Evolutionary conservation across 2,113 vertebrate genomes (phyloP), one percentile per base, ranked within the genome.

Genomic region (Anthoscopus minutus): DNA sequence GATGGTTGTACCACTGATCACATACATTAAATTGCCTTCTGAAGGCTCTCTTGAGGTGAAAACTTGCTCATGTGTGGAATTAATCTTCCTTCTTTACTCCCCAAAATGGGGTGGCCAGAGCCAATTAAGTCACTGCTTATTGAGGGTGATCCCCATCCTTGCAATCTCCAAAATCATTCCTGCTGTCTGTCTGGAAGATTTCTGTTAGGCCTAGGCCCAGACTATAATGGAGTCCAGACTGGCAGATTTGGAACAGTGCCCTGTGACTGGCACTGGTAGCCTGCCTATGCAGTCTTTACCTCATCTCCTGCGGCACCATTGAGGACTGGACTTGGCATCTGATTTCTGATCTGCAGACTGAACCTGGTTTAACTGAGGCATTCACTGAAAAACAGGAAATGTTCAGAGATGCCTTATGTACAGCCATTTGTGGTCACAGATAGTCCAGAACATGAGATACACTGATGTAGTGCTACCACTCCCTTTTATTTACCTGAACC

Each of bases 191-290:
- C 48, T 81, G 38, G 20, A 64, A 80, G 53, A 40, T 2, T 79
- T 23, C 13, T 64, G 9, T 25, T 8, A 47, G 19, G 7, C 23
- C 12, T 9, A 48, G 35, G 19, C 4, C 15, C 6, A 47, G 30
- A 28, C 5, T 57, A 2, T 22, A 31, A 31, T 0, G 6, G 8
- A 18, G 15, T 28, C 40, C 19, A 54, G 30, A 54, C 1, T 19
- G 11, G 38, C 38, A 90, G 31, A 45, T 23, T 61, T 48, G 72
- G 28, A 38, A 61, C 42, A 33, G 42, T 15, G 28, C 28, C 19
- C 40, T 71, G 23, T 11, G 57, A 38, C 44, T 21, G 27, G 31
- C n/a, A 45, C 31, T 60, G 54, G 11, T 15, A 70, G 18, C 4
- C 53, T 70, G 15, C 5, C 33, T 76, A 1, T 54, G 21, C 27